A percentile compares a stretch with the other conserved stretches of the same genome.
phyloP scores from a whole-genome alignment of 2,113 vertebrate species.

The Prunella himalayana region DNA sequence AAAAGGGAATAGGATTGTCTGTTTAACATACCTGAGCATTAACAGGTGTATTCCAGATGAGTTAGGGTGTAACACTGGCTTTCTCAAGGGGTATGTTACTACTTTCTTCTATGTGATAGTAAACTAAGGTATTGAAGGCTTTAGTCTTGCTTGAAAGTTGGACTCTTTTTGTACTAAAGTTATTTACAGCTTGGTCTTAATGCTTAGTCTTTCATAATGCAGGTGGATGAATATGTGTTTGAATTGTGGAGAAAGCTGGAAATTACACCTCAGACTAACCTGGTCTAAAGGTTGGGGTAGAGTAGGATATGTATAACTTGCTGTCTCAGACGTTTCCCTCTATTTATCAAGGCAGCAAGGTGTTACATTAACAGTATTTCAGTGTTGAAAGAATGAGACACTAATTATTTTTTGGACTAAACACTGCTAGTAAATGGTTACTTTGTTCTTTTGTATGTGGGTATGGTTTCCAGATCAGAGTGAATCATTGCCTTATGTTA shows the following conservation, averaged over 20 bases:
- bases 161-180: background rate
- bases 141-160: background rate
- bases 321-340: background rate
- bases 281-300: background rate
- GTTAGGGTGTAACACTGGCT: background rate
- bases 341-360: background rate
- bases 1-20: background rate
- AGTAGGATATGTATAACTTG: background rate
- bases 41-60: background rate
- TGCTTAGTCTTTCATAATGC: background rate
- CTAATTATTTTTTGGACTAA: background rate
- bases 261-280: background rate
- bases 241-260: background rate
- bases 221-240: background rate
- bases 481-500: background rate
- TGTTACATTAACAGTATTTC: background rate
- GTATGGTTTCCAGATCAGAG: background rate
- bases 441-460: background rate
- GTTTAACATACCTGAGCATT: background rate
- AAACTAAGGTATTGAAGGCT: background rate
- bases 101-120: background rate
- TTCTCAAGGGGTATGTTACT: background rate
- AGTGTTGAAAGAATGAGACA: background rate
- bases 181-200: background rate
- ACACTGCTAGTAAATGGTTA: background rate